Conservation (phyloP, 1,140 invertebrate genomes). For the Drosophila leontia region DNA sequence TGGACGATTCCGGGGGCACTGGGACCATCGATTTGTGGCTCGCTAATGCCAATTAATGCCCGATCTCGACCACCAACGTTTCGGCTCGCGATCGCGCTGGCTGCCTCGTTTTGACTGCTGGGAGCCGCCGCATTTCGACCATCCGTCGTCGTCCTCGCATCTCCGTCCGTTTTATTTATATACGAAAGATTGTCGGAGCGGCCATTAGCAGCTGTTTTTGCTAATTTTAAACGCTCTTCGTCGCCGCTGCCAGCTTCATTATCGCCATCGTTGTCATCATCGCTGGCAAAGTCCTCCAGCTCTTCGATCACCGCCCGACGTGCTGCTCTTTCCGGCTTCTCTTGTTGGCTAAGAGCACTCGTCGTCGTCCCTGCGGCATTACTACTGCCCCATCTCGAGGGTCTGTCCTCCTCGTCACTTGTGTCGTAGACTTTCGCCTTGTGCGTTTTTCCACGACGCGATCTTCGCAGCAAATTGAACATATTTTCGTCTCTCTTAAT, state of each 20-base stretch:
- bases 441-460: constrained; percentile 67
- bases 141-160: constrained; percentile 50
- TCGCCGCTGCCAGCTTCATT: constrained; percentile 26
- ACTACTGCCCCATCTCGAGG: constrained; percentile 35
- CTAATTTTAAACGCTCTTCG: constrained; percentile 77
- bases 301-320: constrained; percentile 74
- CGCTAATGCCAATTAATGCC: constrained; percentile 60
- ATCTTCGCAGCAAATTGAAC: constrained; percentile 76
- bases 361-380: constrained; percentile 9
- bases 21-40: constrained; percentile 54
- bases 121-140: constrained; percentile 66
- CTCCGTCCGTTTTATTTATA: constrained; percentile 76
- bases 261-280: constrained; percentile 43
- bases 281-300: constrained; percentile 75
- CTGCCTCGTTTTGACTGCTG: constrained; percentile 79
- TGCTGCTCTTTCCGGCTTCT: constrained; percentile 32
- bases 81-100: constrained; percentile 62
- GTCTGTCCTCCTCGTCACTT: constrained; percentile 61
- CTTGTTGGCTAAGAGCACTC: constrained; percentile 14
- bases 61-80: constrained; percentile 37
- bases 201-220: constrained; percentile 81
- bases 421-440: constrained; percentile 57
- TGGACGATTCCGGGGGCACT: constrained; percentile 32
- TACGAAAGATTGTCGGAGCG: constrained; percentile 67
- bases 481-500: constrained; percentile 39